Conservation (phyloP, 2,113 vertebrate genomes). For the Chelonoidis abingdonii region DNA sequence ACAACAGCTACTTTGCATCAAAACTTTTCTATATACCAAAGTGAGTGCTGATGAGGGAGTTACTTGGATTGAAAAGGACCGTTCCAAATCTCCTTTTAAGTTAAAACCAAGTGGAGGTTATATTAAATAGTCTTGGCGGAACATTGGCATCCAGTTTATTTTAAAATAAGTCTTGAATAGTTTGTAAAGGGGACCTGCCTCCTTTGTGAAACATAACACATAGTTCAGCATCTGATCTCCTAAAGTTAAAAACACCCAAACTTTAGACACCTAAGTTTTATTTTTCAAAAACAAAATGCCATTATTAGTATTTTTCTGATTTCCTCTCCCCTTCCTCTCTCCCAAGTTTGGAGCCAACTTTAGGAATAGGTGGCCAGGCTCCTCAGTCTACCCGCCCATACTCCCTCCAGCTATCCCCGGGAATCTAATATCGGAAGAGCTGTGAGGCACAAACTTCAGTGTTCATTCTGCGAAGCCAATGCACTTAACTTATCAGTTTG, state of each 20-base stretch:
- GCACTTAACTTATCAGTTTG: neutral
- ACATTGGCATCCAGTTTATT: neutral
- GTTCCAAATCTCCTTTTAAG: neutral
- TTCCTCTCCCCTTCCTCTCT: neutral
- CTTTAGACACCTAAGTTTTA: neutral
- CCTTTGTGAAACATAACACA: neutral
- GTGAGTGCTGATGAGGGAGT: neutral
- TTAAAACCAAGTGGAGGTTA: neutral
- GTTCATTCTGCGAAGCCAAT: neutral
- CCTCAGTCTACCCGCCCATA: neutral
- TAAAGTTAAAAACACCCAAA: neutral
- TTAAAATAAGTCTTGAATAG: neutral
- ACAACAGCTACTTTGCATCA: neutral
- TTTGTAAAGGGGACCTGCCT: neutral
- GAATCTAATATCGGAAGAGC: neutral
- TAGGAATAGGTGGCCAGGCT: neutral
- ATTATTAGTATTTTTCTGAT: neutral
- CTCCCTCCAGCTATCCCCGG: neutral
- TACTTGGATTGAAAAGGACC: neutral
- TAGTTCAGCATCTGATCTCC: neutral
- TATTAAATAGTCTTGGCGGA: neutral
- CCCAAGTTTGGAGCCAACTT: neutral
- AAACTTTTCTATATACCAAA: neutral
- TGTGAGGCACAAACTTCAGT: neutral
- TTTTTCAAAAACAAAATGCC: neutral